Conservation (phyloP, 2,797 vertebrate genomes). For the Xiphophorus birchmanni region DNA sequence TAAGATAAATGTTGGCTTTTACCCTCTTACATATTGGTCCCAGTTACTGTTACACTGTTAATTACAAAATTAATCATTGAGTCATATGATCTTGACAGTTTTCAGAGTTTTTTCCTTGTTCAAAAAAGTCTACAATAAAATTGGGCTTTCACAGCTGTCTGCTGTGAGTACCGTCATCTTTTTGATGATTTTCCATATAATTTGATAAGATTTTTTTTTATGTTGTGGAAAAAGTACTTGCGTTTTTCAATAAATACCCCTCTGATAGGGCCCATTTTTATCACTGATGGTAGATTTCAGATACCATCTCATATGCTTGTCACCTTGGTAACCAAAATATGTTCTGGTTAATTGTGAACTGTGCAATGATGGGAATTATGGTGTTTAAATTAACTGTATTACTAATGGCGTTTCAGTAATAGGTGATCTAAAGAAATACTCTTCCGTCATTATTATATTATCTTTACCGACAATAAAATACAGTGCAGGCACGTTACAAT, state of each 20-base stretch:
- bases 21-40: background rate
- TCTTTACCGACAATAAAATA: too few relatives aligned
- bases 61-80: background rate
- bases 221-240: background rate
- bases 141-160: background rate
- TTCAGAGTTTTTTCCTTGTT: background rate
- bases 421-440: background rate
- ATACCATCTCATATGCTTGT: background rate
- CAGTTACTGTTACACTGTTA: background rate
- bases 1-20: background rate
- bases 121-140: background rate
- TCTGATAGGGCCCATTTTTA: background rate
- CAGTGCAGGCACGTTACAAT: background rate
- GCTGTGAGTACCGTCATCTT: background rate
- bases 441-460: background rate
- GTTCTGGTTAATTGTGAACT: background rate
- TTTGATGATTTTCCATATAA: background rate
- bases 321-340: conserved; percentile 4
- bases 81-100: background rate
- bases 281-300: background rate
- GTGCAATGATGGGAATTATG: background rate
- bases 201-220: background rate
- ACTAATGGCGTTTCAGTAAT: background rate
- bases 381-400: background rate
- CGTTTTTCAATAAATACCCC: background rate